These are phyloP conservation scores for Periparus ater DNA, from an alignment of 2,797 vertebrate genomes.

Conservation along the genomic window DNA sequence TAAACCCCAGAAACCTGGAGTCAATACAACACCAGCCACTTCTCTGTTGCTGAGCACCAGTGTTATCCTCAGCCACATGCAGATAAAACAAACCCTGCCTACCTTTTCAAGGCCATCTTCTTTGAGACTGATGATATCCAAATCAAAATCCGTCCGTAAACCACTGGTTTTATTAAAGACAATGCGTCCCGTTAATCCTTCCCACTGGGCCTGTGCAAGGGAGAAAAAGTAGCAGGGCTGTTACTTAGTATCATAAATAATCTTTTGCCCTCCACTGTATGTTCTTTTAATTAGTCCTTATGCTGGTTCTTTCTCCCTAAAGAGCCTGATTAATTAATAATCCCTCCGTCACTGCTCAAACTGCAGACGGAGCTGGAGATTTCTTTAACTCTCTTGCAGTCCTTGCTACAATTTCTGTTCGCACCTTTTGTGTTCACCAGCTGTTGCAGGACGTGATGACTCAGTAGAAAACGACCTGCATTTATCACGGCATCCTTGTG, in stretches of 20 bases:
- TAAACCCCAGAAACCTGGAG: background rate
- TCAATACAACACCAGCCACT: background rate
- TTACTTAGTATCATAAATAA: slow-evolving; percentile 73
- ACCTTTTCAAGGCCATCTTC: slow-evolving; percentile 98
- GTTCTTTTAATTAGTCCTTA: slow-evolving; percentile 91
- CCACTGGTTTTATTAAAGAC: slow-evolving; percentile 96
- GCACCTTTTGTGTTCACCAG: slow-evolving; percentile 68
- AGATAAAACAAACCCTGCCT: background rate
- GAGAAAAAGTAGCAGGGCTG: slow-evolving; percentile 53
- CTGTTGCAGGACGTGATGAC: slow-evolving; percentile 58
- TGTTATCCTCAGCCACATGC: background rate
- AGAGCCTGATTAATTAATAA: slow-evolving; percentile 91
- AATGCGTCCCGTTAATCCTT: slow-evolving; percentile 94
- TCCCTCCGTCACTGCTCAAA: slow-evolving; percentile 73
- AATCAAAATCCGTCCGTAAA: slow-evolving; percentile 94
- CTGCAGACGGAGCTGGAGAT: slow-evolving; percentile 71
- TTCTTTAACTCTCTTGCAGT: slow-evolving; percentile 78
- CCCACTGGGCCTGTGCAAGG: slow-evolving; percentile 93
- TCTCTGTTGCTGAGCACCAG: background rate
- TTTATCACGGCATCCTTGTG: slow-evolving; percentile 30
- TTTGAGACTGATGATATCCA: slow-evolving; percentile 96
- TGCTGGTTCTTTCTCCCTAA: slow-evolving; percentile 80
- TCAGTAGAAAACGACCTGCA: background rate
- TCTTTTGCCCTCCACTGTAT: slow-evolving; percentile 69
- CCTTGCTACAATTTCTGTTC: slow-evolving; percentile 63